Base-by-base conservation (phyloP, 1,140 invertebrate genomes). In the Anastatus disparis region DNA sequence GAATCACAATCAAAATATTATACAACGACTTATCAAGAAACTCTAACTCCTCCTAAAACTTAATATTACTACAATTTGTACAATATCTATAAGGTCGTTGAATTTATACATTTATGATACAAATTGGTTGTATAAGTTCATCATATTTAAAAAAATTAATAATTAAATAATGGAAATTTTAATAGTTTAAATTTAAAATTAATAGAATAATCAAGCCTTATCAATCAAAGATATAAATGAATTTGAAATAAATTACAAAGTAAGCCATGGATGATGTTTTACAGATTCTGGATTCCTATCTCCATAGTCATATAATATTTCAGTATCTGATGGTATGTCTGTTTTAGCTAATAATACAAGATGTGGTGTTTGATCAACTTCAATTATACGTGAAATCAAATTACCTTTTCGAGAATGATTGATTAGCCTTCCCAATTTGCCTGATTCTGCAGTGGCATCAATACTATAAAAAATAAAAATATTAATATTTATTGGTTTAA, bases 251-350 rank as follows among this genome's bases (percentile, higher is more conserved):
- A 48, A 7, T 88, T 89, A 93, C 80, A 91, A 90, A 62, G 93
- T 93, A 66, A 99, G 89, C 98, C 98, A 99, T 10, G 97, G 97
- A 87, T 99, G 95, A 83, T 95, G 89, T 71, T 91, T 88, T 70
- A 99, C 85, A 8, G 96, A 91, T 78, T 93, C 91, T 84, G 93
- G 94, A 74, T 94, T 96, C 55, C 97, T 88, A 85, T 99, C 97
- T 1, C 98, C 98, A 82, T 99, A 99, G 85, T 99, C 98, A 84
- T 99, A 99, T 3, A 94, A 90, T 38, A 99, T 84, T 86, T 99
- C 98, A 78, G 97, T 94, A 8, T 95, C 96, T 2, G 86, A 74
- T 53, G 90, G 84, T 75, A 99, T 98, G 78, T 97, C 92, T 70
- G 93, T 89, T 72, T 93, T 94, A 15, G 98, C 97, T 24, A 97